These are phyloP conservation scores for Troides helena DNA, from an alignment of 2,888 invertebrate species.

Conservation along the genomic window DNA sequence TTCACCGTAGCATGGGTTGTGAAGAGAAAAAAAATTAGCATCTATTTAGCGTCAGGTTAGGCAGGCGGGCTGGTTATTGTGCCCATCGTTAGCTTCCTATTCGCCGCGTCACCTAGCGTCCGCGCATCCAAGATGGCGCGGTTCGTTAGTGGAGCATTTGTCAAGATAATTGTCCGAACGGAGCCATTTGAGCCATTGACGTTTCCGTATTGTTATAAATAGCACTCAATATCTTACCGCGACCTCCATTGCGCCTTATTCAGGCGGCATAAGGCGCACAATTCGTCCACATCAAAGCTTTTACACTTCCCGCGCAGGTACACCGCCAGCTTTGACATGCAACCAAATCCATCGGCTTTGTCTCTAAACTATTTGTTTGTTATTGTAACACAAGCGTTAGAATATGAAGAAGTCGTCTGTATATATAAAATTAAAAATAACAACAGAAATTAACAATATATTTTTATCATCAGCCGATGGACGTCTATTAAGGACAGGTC, in stretches of 20 bases:
- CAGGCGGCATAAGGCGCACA: constrained; percentile 9
- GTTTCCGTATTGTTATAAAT: constrained; percentile 63
- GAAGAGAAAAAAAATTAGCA: constrained; percentile 51
- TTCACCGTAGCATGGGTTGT: constrained; percentile 44
- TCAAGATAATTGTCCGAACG: constrained; percentile 70
- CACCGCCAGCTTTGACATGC: constrained; percentile 50
- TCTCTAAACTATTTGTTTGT: constrained; percentile 41
- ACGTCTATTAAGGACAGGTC: too few relatives aligned
- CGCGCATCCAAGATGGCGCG: constrained; percentile 51
- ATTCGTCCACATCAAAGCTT: not conserved
- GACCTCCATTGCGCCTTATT: constrained; percentile 5
- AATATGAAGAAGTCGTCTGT: constrained; percentile 4
- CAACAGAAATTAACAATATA: too few relatives aligned
- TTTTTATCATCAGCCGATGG: too few relatives aligned
- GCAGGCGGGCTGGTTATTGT: constrained; percentile 43
- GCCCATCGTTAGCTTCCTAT: constrained; percentile 65
- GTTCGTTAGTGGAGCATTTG: constrained; percentile 73
- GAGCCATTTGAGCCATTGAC: constrained; percentile 59
- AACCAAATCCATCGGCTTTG: constrained; percentile 54
- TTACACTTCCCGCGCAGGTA: constrained; percentile 24
- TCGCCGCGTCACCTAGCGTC: constrained; percentile 54
- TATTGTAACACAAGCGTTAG: constrained; percentile 26
- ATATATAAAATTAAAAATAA: not conserved
- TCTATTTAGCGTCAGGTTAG: constrained; percentile 52
- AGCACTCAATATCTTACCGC: constrained; percentile 30